Evolutionary conservation across 2,888 invertebrate species (phyloP), one percentile per base, ranked within the genome.

Genomic region (Marronus borbonicus): DNA sequence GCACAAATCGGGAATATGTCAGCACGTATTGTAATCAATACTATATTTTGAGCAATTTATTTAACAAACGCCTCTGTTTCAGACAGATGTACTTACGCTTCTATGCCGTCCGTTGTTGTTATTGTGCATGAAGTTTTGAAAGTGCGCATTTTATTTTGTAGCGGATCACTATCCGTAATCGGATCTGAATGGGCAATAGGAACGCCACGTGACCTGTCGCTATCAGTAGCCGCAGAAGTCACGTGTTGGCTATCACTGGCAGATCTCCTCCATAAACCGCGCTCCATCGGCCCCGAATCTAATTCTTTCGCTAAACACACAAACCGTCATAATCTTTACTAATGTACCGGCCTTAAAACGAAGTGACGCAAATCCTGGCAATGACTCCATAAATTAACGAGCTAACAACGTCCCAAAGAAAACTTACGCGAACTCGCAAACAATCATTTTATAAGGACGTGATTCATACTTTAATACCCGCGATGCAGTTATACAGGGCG

Each of bases 181-280:
- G 81, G 78, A 80, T 82, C 78, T 78, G 79, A 83, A 81, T 81
- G 82, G 81, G 78, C 81, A 83, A 84, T 83, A 79, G 69, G 81
- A 81, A 83, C 78, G 86, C 81, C 88, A 88, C 88, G 87, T 87
- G 88, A 86, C 85, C 86, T 85, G 86, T 87, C 87, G 83, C 84
- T 88, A 88, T 88, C 88, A 87, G 87, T 86, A 84, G 87, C 86
- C 87, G 82, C 88, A 87, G 86, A 81, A 83, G 86, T 83, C 88
- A 87, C 88, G 88, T 87, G 88, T 81, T 82, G 77, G 78, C 85
- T 87, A 88, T 88, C 87, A 83, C 81, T 81, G 81, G 83, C 87
- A 87, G 85, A 87, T 87, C 86, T 86, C 83, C 82, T 80, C 82
- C 83, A 84, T 85, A 84, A 85, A 84, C 82, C 82, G 80, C 82